phyloP scores from a whole-genome alignment of 2,113 vertebrate genomes.

The Neolamprologus fasciatus region DNA sequence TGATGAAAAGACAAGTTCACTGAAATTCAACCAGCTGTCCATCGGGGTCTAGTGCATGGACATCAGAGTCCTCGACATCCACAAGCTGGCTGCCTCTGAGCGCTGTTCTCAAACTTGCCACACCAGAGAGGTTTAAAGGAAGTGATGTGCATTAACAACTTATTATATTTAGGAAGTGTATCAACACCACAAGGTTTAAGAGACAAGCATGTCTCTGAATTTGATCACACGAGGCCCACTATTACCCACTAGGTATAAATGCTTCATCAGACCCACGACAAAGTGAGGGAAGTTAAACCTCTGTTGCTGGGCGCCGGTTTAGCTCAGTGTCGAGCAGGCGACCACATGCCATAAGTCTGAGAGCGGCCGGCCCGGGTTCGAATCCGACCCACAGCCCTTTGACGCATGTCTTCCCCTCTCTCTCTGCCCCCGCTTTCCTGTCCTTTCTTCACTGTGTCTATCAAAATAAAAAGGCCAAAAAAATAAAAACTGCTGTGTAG shows the following conservation, averaged over 20 bases:
- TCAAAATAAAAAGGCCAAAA: not conserved
- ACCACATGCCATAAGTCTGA: not conserved
- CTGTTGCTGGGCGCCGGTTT: rapidly evolving
- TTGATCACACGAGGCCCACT: constrained; percentile 38
- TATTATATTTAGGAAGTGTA: not conserved
- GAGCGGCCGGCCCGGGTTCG: not conserved
- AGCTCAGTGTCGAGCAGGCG: not conserved
- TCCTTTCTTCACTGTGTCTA: not conserved
- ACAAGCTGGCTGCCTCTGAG: not conserved
- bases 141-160: not conserved
- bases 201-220: constrained; percentile 56
- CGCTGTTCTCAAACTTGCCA: not conserved
- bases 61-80: not conserved
- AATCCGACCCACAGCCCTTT: not conserved
- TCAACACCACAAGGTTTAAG: constrained; percentile 13
- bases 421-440: rapidly evolving
- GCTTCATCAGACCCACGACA: constrained; percentile 79
- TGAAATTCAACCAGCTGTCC: not conserved
- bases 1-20: not conserved
- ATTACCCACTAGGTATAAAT: constrained; percentile 59
- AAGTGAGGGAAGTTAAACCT: constrained; percentile 59
- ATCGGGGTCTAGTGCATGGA: not conserved
- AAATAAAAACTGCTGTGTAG: not conserved
- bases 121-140: not conserved
- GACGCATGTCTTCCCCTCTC: not conserved